These are phyloP conservation scores for Micrasema longulum DNA, from an alignment of 1,140 invertebrate genomes.

Conservation along the genomic window DNA sequence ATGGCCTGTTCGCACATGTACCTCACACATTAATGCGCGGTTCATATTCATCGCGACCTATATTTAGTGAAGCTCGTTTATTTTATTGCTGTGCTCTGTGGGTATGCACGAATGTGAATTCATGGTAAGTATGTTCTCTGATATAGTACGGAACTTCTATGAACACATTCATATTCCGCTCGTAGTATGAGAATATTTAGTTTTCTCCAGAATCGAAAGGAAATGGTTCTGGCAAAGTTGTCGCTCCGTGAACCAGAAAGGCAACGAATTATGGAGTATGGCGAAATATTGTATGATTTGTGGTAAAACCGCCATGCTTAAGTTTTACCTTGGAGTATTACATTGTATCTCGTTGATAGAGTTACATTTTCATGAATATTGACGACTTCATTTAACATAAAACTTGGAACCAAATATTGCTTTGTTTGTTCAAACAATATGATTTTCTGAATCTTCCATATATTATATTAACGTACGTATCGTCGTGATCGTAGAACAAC, in stretches of 20 bases:
- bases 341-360: neutral
- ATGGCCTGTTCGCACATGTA: constrained; percentile 3
- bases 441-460: too few species aligned
- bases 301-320: neutral
- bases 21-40: constrained; percentile 9
- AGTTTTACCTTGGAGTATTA: neutral
- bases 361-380: neutral
- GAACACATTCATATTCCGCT: neutral
- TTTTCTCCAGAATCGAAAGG: constrained; percentile 8
- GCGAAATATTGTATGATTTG: constrained; percentile 12
- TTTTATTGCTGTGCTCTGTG: constrained; percentile 8
- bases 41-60: constrained; percentile 26
- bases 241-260: constrained; percentile 4
- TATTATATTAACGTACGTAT: too few species aligned
- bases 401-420: too few species aligned
- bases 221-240: constrained; percentile 15
- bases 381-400: neutral
- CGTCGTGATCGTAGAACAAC: too few species aligned
- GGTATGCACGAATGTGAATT: neutral
- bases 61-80: constrained; percentile 23
- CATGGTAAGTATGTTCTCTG: neutral
- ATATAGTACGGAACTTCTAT: neutral
- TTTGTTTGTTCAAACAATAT: too few species aligned
- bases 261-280: constrained; percentile 4
- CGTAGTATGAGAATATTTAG: neutral